Evolutionary conservation across 2,113 vertebrate species (phyloP).

Genomic region (Anas platyrhynchos): DNA sequence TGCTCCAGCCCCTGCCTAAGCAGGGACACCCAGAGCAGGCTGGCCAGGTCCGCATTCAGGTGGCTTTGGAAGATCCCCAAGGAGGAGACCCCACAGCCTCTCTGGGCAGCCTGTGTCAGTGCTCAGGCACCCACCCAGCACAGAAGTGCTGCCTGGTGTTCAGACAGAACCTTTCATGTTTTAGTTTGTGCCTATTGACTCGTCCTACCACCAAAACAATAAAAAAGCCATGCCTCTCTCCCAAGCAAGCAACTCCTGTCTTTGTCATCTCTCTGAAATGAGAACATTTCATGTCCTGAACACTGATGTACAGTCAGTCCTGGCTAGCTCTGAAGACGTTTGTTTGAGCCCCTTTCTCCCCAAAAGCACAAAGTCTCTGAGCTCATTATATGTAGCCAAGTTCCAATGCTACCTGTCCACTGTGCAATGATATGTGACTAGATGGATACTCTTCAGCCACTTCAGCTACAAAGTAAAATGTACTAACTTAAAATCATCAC

Average conservation of each 20-base stretch:
- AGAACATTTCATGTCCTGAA: neutral
- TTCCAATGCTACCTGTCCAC: rapidly evolving
- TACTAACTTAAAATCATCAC: neutral
- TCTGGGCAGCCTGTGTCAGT: too few species aligned
- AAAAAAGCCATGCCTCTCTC: neutral
- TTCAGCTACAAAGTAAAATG: neutral
- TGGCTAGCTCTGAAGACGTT: neutral
- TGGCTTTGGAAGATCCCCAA: too few species aligned
- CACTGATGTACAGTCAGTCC: rapidly evolving
- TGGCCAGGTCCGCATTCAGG: too few species aligned
- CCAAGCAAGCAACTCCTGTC: rapidly evolving
- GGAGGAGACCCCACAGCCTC: too few species aligned
- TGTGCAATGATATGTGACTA: neutral
- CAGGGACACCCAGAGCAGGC: too few species aligned
- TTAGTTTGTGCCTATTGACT: too few species aligned
- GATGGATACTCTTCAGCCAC: neutral
- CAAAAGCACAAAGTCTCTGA: neutral
- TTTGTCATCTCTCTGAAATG: neutral
- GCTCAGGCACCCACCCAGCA: too few species aligned
- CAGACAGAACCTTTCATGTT: too few species aligned
- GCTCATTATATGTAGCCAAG: rapidly evolving
- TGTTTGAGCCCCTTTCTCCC: rapidly evolving
- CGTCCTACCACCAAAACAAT: neutral
- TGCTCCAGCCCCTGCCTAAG: too few species aligned
- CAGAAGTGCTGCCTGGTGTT: too few species aligned